Evolutionary conservation across 2,113 vertebrate species (phyloP).

Genomic region (Solenodon paradoxus): DNA sequence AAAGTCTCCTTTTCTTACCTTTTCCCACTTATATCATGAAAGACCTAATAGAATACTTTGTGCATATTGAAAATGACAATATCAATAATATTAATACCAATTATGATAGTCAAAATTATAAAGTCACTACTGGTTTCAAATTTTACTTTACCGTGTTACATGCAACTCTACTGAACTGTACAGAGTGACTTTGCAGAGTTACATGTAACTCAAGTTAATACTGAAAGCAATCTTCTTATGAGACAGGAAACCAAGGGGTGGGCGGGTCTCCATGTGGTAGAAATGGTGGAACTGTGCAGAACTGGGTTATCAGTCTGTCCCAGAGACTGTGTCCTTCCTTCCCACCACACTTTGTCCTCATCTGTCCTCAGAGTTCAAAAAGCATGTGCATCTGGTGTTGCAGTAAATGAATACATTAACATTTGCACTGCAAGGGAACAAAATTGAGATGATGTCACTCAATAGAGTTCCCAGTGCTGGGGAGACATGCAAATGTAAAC

Average conservation of each 20-base stretch:
- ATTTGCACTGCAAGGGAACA: neutral
- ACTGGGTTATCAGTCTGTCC: no score
- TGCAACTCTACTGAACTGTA: neutral
- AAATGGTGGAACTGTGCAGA: neutral
- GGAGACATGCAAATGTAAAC: neutral
- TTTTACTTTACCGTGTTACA: neutral
- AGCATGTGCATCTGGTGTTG: neutral
- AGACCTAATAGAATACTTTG: neutral
- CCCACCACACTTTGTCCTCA: no score
- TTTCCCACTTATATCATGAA: neutral
- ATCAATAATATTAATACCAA: neutral
- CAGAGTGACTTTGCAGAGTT: no score
- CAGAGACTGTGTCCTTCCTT: neutral
- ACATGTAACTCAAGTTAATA: neutral
- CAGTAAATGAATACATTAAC: neutral
- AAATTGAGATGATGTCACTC: neutral
- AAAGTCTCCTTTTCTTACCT: neutral
- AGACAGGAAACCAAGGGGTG: neutral
- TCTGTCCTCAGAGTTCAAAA: neutral
- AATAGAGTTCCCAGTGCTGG: neutral
- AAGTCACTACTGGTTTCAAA: neutral
- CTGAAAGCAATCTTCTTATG: neutral
- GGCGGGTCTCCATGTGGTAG: rapidly evolving
- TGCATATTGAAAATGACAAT: neutral
- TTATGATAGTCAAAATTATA: neutral